Evolutionary conservation across 2,113 vertebrate species (phyloP), one percentile per base, ranked within the genome.

Genomic region (Dipodomys spectabilis): DNA sequence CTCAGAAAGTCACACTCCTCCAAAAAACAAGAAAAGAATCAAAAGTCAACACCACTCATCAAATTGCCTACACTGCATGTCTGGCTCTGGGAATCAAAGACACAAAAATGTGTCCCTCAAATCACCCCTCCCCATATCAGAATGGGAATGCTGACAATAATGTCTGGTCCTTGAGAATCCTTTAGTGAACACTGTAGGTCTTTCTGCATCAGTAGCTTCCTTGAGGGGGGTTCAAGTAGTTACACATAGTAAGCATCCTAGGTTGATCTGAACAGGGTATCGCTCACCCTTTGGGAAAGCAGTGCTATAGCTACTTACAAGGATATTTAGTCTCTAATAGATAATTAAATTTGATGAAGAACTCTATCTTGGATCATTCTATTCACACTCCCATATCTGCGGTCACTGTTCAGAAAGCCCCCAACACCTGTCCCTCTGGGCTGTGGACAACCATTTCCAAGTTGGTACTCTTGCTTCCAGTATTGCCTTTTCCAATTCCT

Each of bases 1-100:
- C 75, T 95, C 30, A 12, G 23, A 90, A 15, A 80, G 23, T 68
- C 49, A 88, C 1, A 44, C 39, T 15, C 57, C 25, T 65, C 32
- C 18, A 78, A 84, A 64, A 57, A 57, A 57, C 4, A 57, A 57
- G 60, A 71, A 79, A 65, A 89, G 44, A 77, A n/a, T 62, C 0
- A 35, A 95, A 97, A 92, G 60, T 67, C 82, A 90, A 77, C 27
- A 64, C 27, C 45, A 78, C n/a, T 53, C 27, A 72, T 53, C 20
- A 85, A 73, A 86, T 44, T 27, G 44, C 67, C n/a, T 84, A 32
- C n/a, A 44, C 67, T 87, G 69, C 75, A 68, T 60, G 69, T 39
- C 60, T 86, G 74, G 53, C 71, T 90, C 39, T 22, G 30, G 49
- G 22, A 75, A 91, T 92, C 75, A 69, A 81, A 94, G 45, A 74